Evolutionary conservation across 2,888 invertebrate genomes (phyloP), one percentile per base, ranked within the genome.

Genomic region (Brachyptera risi): DNA sequence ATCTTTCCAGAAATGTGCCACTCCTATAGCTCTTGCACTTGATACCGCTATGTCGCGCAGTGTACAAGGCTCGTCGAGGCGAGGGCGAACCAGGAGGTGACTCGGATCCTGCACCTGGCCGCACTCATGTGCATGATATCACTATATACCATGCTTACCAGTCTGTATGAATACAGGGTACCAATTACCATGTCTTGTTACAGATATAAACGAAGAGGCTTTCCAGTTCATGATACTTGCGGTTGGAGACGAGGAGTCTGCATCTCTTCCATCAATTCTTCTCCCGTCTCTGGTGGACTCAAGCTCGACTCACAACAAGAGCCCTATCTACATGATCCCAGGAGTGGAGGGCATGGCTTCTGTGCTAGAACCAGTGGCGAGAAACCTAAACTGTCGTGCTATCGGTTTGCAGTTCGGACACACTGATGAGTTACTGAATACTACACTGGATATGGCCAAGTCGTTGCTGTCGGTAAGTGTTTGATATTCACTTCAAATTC

Each of bases 161-260:
- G n/a, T n/a, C n/a, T n/a, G n/a, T n/a, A n/a, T n/a, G n/a, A n/a
- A n/a, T n/a, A n/a, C n/a, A n/a, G n/a, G n/a, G n/a, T n/a, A n/a
- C n/a, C n/a, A n/a, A n/a, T n/a, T n/a, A n/a, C n/a, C n/a, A n/a
- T n/a, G n/a, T n/a, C n/a, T n/a, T n/a, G n/a, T n/a, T n/a, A n/a
- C n/a, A n/a, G n/a, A n/a, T n/a, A n/a, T 31, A 31, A 5, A 31
- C 31, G 31, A 31, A 11, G 51, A 27, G 17, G 31, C 27, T 11
- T 31, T 51, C 27, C 26, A 31, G 27, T 31, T 51, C 31, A 31
- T 51, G 51, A 15, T 51, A 4, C 27, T 15, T 5, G 17, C 37
- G 9, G 2, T 56, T 11, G 60, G 56, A 3, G 44, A 58, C 24
- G 62, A 63, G 35, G 31, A 42, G 5, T n/a, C 24, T 11, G 49